Evolutionary conservation across 2,113 vertebrate genomes (phyloP), one percentile per base, ranked within the genome.

Genomic region (Spheniscus mendiculus): DNA sequence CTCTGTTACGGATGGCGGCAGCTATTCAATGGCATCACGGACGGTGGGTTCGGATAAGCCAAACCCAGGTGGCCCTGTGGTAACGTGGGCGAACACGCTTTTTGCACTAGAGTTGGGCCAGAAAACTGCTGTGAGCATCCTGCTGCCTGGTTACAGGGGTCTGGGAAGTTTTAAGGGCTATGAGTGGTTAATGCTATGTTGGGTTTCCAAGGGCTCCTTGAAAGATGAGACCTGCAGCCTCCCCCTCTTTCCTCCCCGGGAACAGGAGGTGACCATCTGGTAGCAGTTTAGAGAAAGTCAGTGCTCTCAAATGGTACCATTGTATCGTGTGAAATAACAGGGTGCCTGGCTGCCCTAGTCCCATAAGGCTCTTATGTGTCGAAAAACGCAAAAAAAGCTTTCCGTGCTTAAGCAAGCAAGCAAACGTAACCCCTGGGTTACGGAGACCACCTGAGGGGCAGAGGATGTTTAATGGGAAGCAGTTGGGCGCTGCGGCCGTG

Each of bases 211-310:
- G 82, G 42, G 81, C 67, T 96, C 74, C 79, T 91, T 97, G 96
- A 96, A 97, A 96, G 95, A 94, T 83, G 91, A 96, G 89, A 85
- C 73, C 84, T 91, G 91, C 81, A 87, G 91, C 96, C 96, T 96
- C 92, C 96, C 96, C 96, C 95, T 77, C 65, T 92, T 78, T 83
- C 91, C 93, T 96, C 78, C 84, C 66, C 5, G 2, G 93, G 89
- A 97, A 94, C 96, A 96, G 94, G 91, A 96, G 95, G 95, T 96
- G 84, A 93, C 95, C 95, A 97, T 97, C 96, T 97, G 96, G 96
- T 97, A 97, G 95, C 96, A 96, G 89, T 97, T 97, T 97, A 71
- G 94, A 66, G 89, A 49, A 26, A 93, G 91, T 56, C 96, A 65
- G 45, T 0, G 32, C 85, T 91, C 94, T 96, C 86, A 96, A 97